Base-by-base conservation (phyloP, 2,888 invertebrate species). In the Torymus aiolomorphi region DNA sequence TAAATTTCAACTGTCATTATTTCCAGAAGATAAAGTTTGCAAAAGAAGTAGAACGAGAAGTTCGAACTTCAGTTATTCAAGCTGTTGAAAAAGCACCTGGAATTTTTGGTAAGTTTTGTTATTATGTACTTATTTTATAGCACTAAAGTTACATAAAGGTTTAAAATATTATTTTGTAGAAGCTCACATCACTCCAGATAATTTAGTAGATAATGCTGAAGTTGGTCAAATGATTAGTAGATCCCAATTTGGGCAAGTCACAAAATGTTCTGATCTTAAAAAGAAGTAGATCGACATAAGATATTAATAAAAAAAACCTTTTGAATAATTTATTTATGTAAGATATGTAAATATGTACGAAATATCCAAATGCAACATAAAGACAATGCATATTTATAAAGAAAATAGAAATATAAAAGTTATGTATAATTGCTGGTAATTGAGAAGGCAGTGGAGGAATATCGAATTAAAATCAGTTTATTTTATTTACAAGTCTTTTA, bases 21-120 rank as follows among this genome's bases (percentile, higher is more conserved):
- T 66, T 70, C 92, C 86, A 96, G 95, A 91, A 95, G 90, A 88
- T 96, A 10, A 92, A 94, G 87, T 92, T 94, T 85, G 93, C 94
- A 0, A 91, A 92, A 83, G 94, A 94, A 86, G 94, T 96, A 2
- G 95, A 95, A 87, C 89, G 90, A 70, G 95, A 96, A 91, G 87
- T 96, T 42, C 92, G 93, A 85, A 94, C 94, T 13, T 94, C 94
- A 87, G 93, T 96, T 1, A 93, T 96, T 79, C 96, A 96, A 90
- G 94, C 95, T 4, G 91, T 91, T 83, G 92, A 94, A 91, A 92
- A 93, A n/a, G 91, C 92, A 84, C 94, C 95, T 57, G 94, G 95
- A 82, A 91, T 92, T 83, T 95, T 92, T 91, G 93, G 95, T 95
- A 91, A 89, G 51, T 42, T 67, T 78, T 74, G 63, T 59, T 66